Evolutionary conservation across 2,888 invertebrate genomes (phyloP), one percentile per base, ranked within the genome.

Genomic region (Diarsia dahlii): DNA sequence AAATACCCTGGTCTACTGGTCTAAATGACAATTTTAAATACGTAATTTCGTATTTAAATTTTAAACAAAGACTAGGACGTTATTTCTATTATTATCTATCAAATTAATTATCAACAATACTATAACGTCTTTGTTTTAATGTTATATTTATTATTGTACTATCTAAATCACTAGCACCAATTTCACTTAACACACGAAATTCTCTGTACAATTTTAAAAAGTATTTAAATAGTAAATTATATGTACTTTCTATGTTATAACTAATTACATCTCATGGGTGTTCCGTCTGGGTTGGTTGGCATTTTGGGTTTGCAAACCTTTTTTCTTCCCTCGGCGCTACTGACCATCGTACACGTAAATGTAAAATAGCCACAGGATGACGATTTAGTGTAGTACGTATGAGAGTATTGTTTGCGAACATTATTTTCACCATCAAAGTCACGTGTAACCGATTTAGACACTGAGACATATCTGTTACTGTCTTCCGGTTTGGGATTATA

Each of bases 361-460:
- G 98, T 98, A 87, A 98, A 98, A 91, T 98, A 98, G 13, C 98
- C 98, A 91, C 98, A 99, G 2, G 98, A 98, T 3, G 98, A 98
- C 13, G 98, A 98, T 93, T 98, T 98, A 0, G 98, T 98, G 89
- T 98, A 98, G 93, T 98, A 98, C 0, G 98, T 98, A 84, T 98
- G 98, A 2, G 98, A 97, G 90, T 97, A 98, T 93, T 98, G 98
- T 91, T 98, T 98, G 79, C 98, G 97, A 76, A 97, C 97, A 88
- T 97, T 97, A 90, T 97, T 97, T 63, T 96, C 97, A 74, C 96
- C 96, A 84, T 97, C 97, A 85, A 98, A 95, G 87, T 97, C 97
- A 10, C 98, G 98, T 0, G 98, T 98, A 70, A 98, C 98, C 4
- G 98, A 98, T 92, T 98, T 98, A 2, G 98, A 98, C 9, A 98